phyloP scores from a whole-genome alignment of 2,113 vertebrate species.

The Grantiella picta region DNA sequence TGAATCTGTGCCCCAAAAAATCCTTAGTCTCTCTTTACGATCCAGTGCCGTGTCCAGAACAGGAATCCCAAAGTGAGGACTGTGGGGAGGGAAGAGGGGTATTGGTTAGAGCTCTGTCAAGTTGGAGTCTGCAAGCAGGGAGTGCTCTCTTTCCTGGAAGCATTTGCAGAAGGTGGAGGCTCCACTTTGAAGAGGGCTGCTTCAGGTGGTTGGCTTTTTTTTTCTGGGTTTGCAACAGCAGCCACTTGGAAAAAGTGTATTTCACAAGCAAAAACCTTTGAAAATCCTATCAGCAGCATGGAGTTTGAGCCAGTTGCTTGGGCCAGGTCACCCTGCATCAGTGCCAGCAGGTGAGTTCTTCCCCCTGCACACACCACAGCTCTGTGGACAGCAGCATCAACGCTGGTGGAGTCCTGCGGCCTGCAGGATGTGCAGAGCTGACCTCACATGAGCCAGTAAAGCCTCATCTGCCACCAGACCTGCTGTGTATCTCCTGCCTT shows the following conservation, averaged over 20 bases:
- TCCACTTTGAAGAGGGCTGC: background rate
- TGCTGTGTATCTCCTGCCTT: background rate
- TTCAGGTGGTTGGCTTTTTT: background rate
- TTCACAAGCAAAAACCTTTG: background rate
- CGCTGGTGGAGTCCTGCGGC: rapidly evolving
- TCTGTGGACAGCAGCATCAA: background rate
- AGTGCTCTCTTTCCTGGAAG: rapidly evolving
- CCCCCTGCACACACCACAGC: background rate
- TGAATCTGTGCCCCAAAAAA: background rate
- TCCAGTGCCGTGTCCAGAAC: rapidly evolving
- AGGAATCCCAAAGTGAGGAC: background rate
- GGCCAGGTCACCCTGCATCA: background rate
- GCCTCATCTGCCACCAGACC: background rate
- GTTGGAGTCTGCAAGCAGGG: background rate
- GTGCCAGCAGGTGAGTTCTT: background rate
- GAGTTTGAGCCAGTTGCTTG: background rate
- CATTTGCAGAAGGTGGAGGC: background rate
- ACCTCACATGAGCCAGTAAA: background rate
- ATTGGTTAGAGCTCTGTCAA: background rate
- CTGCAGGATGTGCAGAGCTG: background rate
- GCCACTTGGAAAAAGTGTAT: background rate
- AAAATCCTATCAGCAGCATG: rapidly evolving
- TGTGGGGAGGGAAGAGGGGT: background rate
- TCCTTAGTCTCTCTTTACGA: background rate
- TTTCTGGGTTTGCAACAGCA: background rate